Percentiles rank a stretch among this genome's conserved stretches.
These are phyloP conservation scores for Orchesellides sinensis DNA, from an alignment of 2,888 invertebrate species.

Conservation along the genomic window DNA sequence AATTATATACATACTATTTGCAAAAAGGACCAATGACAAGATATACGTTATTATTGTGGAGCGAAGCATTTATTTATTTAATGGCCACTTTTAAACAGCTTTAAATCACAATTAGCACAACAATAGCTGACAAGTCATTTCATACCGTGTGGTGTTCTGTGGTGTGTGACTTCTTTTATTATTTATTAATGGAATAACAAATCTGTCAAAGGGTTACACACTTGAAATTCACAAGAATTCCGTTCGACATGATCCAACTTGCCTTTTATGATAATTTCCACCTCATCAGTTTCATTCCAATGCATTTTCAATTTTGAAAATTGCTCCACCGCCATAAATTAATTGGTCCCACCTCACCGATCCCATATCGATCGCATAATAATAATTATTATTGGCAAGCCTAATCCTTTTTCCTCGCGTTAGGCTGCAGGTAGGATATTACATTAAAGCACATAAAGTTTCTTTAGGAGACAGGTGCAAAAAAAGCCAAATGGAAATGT, in stretches of 20 bases:
- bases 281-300: too few species aligned
- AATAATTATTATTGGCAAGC: too few species aligned
- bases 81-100: slow-evolving; percentile 12
- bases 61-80: slow-evolving; percentile 9
- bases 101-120: slow-evolving; percentile 16
- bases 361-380: not conserved
- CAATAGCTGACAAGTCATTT: slow-evolving; percentile 7
- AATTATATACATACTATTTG: not conserved
- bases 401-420: not conserved
- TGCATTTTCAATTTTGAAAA: not conserved
- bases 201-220: too few species aligned
- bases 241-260: too few species aligned
- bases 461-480: slow-evolving; percentile 8
- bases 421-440: not conserved
- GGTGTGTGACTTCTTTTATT: too few species aligned
- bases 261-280: too few species aligned
- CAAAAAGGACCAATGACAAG: too few species aligned
- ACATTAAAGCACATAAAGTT: not conserved
- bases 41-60: too few species aligned
- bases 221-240: too few species aligned
- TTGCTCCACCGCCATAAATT: slow-evolving; percentile 36
- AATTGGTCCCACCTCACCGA: slow-evolving; percentile 37
- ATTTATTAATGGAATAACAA: too few species aligned
- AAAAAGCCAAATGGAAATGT: slow-evolving; percentile 34
- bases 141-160: too few species aligned